Percentiles rank a stretch among this genome's conserved stretches.
These are phyloP conservation scores for Phaedon cochleariae DNA, from an alignment of 2,888 invertebrate genomes.

Conservation along the genomic window DNA sequence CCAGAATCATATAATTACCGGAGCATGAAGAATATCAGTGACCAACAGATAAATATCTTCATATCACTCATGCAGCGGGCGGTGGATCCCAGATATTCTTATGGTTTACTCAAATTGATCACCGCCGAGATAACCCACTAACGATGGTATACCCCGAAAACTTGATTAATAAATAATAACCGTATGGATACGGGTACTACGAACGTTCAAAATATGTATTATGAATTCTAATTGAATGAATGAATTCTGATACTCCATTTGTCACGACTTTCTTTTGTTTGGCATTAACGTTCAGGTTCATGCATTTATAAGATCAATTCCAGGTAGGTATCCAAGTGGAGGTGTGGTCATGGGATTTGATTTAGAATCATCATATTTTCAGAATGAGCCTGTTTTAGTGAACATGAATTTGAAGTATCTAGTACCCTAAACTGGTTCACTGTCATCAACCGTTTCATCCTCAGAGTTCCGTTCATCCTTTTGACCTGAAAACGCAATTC, in stretches of 20 bases:
- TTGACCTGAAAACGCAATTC: no score
- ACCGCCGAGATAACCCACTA: constrained; percentile 38
- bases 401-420: no score
- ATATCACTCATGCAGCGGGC: constrained; percentile 42
- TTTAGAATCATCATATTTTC: no score
- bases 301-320: not conserved
- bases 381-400: no score
- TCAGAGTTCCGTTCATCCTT: no score
- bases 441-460: no score
- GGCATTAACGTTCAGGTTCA: not conserved
- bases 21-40: constrained; percentile 36
- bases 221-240: constrained; percentile 37
- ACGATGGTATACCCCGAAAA: constrained; percentile 36
- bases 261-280: constrained; percentile 13
- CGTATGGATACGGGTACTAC: constrained; percentile 33
- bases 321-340: not conserved
- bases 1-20: constrained; percentile 36
- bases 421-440: no score
- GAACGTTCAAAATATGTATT: constrained; percentile 38
- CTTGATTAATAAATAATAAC: constrained; percentile 42
- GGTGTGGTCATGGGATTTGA: no score
- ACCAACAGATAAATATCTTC: constrained; percentile 42
- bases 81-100: constrained; percentile 20
- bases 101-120: constrained; percentile 36
- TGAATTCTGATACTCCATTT: constrained; percentile 40